A percentile compares a stretch with the other conserved stretches of the same genome.
Evolutionary conservation across 1,140 invertebrate genomes (phyloP).

Genomic region (Neuroterus valhalla): DNA sequence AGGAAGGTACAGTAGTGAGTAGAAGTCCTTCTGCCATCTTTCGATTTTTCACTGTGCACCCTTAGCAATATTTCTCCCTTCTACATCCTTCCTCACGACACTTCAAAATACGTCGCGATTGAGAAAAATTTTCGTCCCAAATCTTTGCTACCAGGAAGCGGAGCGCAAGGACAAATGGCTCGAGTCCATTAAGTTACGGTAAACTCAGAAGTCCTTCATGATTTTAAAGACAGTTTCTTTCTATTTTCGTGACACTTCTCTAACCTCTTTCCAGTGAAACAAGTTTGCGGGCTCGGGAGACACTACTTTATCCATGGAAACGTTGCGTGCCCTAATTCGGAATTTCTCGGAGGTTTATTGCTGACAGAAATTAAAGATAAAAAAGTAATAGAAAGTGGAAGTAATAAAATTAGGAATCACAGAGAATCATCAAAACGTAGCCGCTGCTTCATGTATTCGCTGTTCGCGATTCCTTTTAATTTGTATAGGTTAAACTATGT

Average conservation of each 20-base stretch:
- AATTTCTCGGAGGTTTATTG: not conserved
- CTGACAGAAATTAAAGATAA: constrained; percentile 9
- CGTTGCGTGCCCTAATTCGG: not conserved
- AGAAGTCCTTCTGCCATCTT: constrained; percentile 11
- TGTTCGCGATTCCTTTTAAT: no score
- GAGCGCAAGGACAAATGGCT: constrained; percentile 7
- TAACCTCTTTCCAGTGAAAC: constrained; percentile 5
- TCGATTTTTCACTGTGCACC: not conserved
- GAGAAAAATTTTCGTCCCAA: constrained; percentile 11
- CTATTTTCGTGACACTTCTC: not conserved
- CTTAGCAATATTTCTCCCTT: not conserved
- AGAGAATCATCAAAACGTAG: not conserved
- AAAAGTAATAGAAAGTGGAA: constrained; percentile 2
- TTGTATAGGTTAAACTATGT: no score
- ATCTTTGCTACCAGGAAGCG: constrained; percentile 4
- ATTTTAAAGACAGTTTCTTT: constrained; percentile 15
- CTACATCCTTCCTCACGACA: not conserved
- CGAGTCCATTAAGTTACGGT: constrained; percentile 27
- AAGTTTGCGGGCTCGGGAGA: not conserved
- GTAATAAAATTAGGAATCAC: not conserved
- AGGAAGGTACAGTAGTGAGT: constrained; percentile 10
- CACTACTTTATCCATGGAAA: constrained; percentile 6
- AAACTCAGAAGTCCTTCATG: constrained; percentile 24
- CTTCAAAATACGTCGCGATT: constrained; percentile 1
- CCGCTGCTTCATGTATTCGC: not conserved